These are phyloP conservation scores for Nothobranchius furzeri DNA, from an alignment of 2,113 vertebrate species.

Conservation along the genomic window DNA sequence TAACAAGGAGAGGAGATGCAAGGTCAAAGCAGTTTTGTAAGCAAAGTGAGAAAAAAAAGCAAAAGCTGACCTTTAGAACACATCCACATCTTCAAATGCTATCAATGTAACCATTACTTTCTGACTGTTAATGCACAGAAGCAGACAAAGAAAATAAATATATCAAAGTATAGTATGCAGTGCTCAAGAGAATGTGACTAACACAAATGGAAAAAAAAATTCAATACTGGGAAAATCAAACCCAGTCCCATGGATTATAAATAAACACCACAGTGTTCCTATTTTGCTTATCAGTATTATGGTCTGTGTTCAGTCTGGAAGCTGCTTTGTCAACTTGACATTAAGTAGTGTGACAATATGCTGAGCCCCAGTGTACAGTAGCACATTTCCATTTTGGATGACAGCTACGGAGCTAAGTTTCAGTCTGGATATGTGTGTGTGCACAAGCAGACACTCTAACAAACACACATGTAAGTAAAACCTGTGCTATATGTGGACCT, in stretches of 20 bases:
- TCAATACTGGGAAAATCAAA: background rate
- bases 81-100: conserved; percentile 10
- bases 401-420: conserved; percentile 21
- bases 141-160: conserved; percentile 9
- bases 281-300: conserved; percentile 3
- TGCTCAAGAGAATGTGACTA: background rate
- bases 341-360: conserved; percentile 36
- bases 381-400: conserved; percentile 50
- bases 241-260: background rate
- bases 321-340: conserved; percentile 27
- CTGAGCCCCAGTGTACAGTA: conserved; percentile 40
- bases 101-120: conserved; percentile 39
- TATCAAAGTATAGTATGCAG: background rate
- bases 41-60: conserved; percentile 16
- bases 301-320: conserved; percentile 20
- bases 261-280: background rate
- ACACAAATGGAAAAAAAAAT: background rate
- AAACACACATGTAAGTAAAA: conserved; percentile 10
- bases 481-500: background rate
- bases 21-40: conserved; percentile 45
- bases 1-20: conserved; percentile 33
- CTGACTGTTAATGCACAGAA: conserved; percentile 13
- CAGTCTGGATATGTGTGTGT: conserved; percentile 13
- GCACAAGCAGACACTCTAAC: conserved; percentile 1
- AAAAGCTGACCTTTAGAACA: conserved; percentile 25